Evolutionary conservation across 2,888 invertebrate species (phyloP).

Genomic region (Auanema sp.): DNA sequence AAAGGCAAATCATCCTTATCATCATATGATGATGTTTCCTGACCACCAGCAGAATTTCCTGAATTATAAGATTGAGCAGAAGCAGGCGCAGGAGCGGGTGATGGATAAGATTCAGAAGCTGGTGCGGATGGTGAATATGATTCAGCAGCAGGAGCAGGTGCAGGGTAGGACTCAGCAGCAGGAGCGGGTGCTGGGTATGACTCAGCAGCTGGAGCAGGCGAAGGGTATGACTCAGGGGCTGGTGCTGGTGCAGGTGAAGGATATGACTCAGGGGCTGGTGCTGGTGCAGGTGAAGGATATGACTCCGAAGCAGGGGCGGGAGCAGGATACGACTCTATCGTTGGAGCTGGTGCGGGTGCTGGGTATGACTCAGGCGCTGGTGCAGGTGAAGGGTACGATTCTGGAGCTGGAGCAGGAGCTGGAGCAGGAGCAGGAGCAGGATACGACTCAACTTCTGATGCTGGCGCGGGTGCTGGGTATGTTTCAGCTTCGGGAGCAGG

Average conservation of each 20-base stretch:
- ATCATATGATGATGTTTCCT: neutral
- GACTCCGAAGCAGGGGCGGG: constrained; percentile 10
- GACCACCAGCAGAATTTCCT: neutral
- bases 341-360: constrained; percentile 10
- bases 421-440: constrained; percentile 13
- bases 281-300: constrained; percentile 4
- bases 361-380: constrained; percentile 9
- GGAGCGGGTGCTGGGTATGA: constrained; percentile 8
- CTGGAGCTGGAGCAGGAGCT: constrained; percentile 13
- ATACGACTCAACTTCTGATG: constrained; percentile 2
- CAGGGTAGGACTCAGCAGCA: neutral
- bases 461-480: constrained; percentile 4
- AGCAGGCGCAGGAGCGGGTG: constrained; percentile 2
- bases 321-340: neutral
- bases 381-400: constrained; percentile 2
- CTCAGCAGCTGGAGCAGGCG: constrained; percentile 5
- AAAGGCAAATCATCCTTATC: neutral
- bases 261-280: constrained; percentile 8
- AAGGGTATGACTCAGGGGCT: neutral
- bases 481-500: neutral
- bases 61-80: constrained; percentile 5
- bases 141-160: constrained; percentile 5
- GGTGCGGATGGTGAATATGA: constrained; percentile 3
- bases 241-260: neutral
- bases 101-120: neutral